A percentile compares a stretch with the other conserved stretches of the same genome.
Evolutionary conservation across 1,140 invertebrate genomes (phyloP).

Genomic region (Drosophila paulistorum): DNA sequence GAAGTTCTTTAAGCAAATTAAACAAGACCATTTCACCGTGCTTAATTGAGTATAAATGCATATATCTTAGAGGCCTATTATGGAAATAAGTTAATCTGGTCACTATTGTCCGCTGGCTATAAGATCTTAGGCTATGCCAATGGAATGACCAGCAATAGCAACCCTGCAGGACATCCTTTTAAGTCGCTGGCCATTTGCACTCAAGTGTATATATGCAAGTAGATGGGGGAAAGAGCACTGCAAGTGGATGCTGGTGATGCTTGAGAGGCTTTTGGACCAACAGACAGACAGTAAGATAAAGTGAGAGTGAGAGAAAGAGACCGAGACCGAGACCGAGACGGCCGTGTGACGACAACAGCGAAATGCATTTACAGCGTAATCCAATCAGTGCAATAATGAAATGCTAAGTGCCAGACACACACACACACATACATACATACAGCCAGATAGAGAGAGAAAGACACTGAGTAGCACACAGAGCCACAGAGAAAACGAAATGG

Average conservation of each 20-base stretch:
- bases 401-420: conserved; percentile 57
- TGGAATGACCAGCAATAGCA: neutral
- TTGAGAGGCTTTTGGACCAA: conserved; percentile 17
- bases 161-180: neutral
- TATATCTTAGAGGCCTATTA: neutral
- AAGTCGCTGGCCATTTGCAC: conserved; percentile 24
- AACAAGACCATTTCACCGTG: too few species aligned
- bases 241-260: conserved; percentile 5
- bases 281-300: neutral
- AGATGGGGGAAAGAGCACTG: neutral
- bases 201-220: conserved; percentile 10
- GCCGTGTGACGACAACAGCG: conserved; percentile 40
- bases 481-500: conserved; percentile 13
- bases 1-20: too few species aligned
- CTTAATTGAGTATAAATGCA: neutral
- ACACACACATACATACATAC: conserved; percentile 14
- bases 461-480: conserved; percentile 1
- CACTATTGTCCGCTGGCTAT: neutral
- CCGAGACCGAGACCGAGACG: conserved; percentile 8
- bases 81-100: neutral
- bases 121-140: neutral
- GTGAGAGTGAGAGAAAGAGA: neutral
- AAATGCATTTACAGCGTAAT: conserved; percentile 63
- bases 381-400: conserved; percentile 60
- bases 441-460: conserved; percentile 11